These are phyloP conservation scores for Polylopha cassiicola DNA, from an alignment of 2,888 invertebrate genomes.

Conservation along the genomic window DNA sequence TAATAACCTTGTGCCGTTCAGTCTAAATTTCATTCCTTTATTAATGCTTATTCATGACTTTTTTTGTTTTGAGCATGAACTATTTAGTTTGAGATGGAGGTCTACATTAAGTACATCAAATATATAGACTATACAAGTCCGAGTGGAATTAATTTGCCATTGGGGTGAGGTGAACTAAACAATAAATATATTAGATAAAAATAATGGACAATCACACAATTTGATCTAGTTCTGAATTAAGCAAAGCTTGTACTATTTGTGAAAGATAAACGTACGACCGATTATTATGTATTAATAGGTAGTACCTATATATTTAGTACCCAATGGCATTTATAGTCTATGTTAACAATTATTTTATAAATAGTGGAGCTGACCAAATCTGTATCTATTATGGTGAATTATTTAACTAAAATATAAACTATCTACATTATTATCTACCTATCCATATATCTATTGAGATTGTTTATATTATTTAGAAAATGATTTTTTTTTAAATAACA, in stretches of 20 bases:
- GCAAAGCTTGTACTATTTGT: no score
- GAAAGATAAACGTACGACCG: no score
- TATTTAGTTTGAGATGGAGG: constrained; percentile 30
- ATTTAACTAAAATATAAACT: constrained; percentile 35
- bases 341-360: no score
- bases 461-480: constrained; percentile 59
- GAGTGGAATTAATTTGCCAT: no score
- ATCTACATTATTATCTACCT: constrained; percentile 48
- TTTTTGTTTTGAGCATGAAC: constrained; percentile 34
- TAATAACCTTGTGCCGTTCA: constrained; percentile 34
- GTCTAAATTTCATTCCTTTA: constrained; percentile 36
- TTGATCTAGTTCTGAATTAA: no score
- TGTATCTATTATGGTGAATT: constrained; percentile 10
- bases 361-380: no score
- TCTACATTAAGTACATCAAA: no score
- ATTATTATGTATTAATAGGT: constrained; percentile 10
- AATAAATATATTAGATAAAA: no score
- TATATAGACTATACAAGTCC: no score
- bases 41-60: constrained; percentile 20
- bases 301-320: constrained; percentile 9
- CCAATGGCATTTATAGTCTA: constrained; percentile 6
- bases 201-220: no score
- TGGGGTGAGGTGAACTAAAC: no score
- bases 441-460: constrained; percentile 59
- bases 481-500: constrained; percentile 65